phyloP scores from a whole-genome alignment of 2,888 invertebrate species.

The Caenorhabditis drosophilae region DNA sequence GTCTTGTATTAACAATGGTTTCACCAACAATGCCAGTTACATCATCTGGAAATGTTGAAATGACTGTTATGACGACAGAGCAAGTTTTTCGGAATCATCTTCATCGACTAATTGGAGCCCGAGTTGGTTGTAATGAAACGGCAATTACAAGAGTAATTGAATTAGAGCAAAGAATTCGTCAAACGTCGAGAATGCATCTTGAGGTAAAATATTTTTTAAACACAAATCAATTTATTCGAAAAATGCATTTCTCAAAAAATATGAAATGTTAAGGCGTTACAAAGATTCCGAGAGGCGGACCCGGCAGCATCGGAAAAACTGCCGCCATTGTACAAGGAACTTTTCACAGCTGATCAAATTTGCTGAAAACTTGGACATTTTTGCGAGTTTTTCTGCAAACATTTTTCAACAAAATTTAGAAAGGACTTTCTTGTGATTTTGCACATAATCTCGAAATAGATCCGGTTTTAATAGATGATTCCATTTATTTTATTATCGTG shows the following conservation, averaged over 20 bases:
- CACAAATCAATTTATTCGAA: neutral
- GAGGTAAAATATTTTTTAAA: conserved; percentile 13
- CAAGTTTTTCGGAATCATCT: conserved; percentile 14
- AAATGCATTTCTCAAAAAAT: neutral
- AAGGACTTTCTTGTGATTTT: neutral
- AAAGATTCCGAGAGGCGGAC: conserved; percentile 32
- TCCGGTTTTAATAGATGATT: no score
- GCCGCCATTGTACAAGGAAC: conserved; percentile 60
- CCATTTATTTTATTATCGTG: no score
- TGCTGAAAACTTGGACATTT: neutral
- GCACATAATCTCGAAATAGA: conserved; percentile 1
- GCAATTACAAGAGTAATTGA: conserved; percentile 12
- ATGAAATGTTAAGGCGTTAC: conserved; percentile 18
- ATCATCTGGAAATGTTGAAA: conserved; percentile 3
- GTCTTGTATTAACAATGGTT: conserved; percentile 79
- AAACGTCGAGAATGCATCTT: conserved; percentile 25
- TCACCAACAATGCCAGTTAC: conserved; percentile 4
- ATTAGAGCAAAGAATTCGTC: conserved; percentile 21
- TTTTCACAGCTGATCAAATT: conserved; percentile 48
- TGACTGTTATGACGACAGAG: conserved; percentile 6
- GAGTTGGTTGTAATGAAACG: conserved; percentile 21
- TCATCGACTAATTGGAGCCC: conserved; percentile 6
- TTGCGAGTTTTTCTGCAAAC: no score
- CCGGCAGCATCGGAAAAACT: conserved; percentile 32
- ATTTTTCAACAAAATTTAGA: neutral